Evolutionary conservation across 2,888 invertebrate genomes (phyloP), one percentile per base, ranked within the genome.

Genomic region (Synergus laeviventris): DNA sequence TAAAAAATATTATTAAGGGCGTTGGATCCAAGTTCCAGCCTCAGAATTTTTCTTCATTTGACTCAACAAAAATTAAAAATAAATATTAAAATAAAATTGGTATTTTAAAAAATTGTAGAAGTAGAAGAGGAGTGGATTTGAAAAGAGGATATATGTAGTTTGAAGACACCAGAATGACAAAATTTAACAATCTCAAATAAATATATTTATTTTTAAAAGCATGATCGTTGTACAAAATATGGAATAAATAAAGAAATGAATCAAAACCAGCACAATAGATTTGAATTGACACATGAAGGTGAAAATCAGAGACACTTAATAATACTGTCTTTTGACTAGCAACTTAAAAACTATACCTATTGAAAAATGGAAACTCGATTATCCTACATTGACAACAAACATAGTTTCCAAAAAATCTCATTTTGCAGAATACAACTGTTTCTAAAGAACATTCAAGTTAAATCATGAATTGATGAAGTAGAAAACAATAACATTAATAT

Each of bases 251-350:
- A 21, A 45, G 7, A 66, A 66, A 66, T 66, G 21, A 66, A 45
- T 66, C 18, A 59, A 59, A 14, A 24, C 42, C 42, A 66, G 39
- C 18, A 66, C n/a, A 39, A 21, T 24, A 66, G 5, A 45, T 42
- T 66, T 42, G 39, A 18, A 66, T 1, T 24, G 42, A 42, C 1
- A 12, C 21, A 59, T 59, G 56, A 45, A 24, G 24, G 21, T 21
- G 18, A 18, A 66, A 66, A 66, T 66, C 42, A 18, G 24, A 45
- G 12, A 42, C 18, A 24, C 21, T 24, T 59, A 21, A 61, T 66
- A 66, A 66, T 66, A 66, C 66, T 66, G 66, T 45, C 12, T 16
- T 66, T 66, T 66, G 66, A 66, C 66, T 66, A 45, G 66, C 21
- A 66, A 8, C 66, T 66, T 66, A 66, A 66, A 45, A 21, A 66